Evolutionary conservation across 2,113 vertebrate species (phyloP).

Genomic region (Eulacestoma nigropectus): DNA sequence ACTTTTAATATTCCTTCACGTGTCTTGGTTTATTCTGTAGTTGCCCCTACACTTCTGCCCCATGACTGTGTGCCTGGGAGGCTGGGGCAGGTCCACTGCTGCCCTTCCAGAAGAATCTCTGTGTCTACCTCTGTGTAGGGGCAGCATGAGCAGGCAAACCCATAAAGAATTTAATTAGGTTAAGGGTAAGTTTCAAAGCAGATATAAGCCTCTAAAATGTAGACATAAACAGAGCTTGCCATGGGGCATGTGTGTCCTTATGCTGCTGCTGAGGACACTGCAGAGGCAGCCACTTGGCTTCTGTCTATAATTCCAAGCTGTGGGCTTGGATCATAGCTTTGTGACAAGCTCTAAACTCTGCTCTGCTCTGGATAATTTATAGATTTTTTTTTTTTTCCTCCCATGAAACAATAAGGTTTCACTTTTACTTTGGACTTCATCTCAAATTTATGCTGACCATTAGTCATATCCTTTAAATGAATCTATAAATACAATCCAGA

Average conservation of each 20-base stretch:
- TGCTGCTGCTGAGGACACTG: constrained; percentile 1
- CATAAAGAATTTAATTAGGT: not conserved
- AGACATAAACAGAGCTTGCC: constrained; percentile 25
- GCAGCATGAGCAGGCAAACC: not conserved
- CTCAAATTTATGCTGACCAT: not conserved
- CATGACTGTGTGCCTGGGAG: accelerated
- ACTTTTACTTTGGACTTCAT: constrained; percentile 23
- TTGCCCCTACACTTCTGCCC: not conserved
- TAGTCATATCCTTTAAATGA: not conserved
- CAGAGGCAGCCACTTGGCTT: not conserved
- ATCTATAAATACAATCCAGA: not conserved
- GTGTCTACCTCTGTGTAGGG: not conserved
- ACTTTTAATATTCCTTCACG: not conserved
- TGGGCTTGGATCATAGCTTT: not conserved
- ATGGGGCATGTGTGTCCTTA: constrained; percentile 22
- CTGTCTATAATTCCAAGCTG: not conserved
- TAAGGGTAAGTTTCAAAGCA: constrained; percentile 9
- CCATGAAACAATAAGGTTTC: constrained; percentile 12
- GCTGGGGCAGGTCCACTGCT: not conserved
- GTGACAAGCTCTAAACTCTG: not conserved
- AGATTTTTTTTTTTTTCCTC: not conserved
- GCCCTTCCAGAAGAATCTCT: not conserved
- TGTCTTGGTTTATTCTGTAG: not conserved
- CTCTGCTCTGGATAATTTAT: not conserved
- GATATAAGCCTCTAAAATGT: not conserved